A percentile compares a stretch with the other conserved stretches of the same genome.
Conservation (phyloP, 92 coral and sea anemone genomes). For the Heliopora coerulea region DNA sequence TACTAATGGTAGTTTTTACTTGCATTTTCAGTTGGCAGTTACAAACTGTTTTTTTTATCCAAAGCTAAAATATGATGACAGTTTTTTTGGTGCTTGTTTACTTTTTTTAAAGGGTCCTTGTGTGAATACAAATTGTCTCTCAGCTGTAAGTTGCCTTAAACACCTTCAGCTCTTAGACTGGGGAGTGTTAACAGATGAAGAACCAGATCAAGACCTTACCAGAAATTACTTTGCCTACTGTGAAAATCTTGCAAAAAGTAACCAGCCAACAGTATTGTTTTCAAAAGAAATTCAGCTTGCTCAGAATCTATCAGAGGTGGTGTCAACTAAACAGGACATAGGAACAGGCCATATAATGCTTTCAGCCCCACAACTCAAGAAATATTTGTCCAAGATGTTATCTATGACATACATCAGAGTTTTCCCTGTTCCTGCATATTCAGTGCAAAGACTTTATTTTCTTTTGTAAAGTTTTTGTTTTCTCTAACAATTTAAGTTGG, state of each 20-base stretch:
- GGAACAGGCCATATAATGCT: conserved; percentile 47
- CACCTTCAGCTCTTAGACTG: conserved; percentile 59
- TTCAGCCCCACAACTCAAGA: conserved; percentile 53
- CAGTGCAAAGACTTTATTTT: conserved; percentile 57
- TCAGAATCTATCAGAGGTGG: background rate
- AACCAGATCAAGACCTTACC: conserved; percentile 3
- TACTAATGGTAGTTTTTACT: too few relatives aligned
- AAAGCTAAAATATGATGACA: too few relatives aligned
- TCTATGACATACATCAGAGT: conserved; percentile 56
- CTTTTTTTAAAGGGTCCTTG: conserved; percentile 48
- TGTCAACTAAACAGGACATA: conserved; percentile 9
- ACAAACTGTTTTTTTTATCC: too few relatives aligned
- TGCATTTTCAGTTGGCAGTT: too few relatives aligned
- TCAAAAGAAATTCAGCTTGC: conserved; percentile 10
- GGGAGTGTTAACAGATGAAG: conserved; percentile 58
- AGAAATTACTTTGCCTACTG: conserved; percentile 12
- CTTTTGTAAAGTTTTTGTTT: conserved; percentile 12
- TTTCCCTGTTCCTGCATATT: conserved; percentile 51
- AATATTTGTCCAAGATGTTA: conserved; percentile 44
- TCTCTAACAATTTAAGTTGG: too few relatives aligned
- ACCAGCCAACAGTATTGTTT: background rate
- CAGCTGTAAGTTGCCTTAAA: conserved; percentile 43
- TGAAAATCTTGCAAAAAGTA: conserved; percentile 9
- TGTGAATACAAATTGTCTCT: conserved; percentile 55
- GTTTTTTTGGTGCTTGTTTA: too few relatives aligned